Evolutionary conservation across 2,113 vertebrate species (phyloP).

Genomic region (Elephas maximus): DNA sequence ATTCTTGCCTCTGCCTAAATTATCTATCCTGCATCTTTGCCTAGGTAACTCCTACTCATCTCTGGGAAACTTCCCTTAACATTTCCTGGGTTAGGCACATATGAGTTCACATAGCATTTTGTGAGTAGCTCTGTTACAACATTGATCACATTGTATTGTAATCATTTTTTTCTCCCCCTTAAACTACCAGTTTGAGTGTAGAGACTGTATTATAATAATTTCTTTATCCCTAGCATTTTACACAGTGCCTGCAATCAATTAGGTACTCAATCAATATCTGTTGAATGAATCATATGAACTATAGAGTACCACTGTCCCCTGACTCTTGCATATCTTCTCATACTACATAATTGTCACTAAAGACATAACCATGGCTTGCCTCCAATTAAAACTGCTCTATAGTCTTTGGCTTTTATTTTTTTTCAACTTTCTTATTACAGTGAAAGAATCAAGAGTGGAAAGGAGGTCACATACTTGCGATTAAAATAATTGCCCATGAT

Average conservation of each 20-base stretch:
- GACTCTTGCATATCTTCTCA: neutral
- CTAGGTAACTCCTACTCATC: neutral
- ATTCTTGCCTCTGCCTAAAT: neutral
- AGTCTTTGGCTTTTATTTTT: slow-evolving; percentile 15
- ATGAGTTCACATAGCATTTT: neutral
- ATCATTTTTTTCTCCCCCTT: neutral
- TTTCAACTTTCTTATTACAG: neutral
- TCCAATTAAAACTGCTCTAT: neutral
- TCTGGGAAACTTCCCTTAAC: slow-evolving; percentile 16
- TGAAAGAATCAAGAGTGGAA: neutral
- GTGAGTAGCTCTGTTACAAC: neutral
- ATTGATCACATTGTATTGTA: neutral
- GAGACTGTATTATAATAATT: neutral
- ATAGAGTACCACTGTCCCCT: neutral
- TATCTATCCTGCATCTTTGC: neutral
- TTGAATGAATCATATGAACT: neutral
- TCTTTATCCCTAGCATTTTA: slow-evolving; percentile 2
- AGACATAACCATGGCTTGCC: neutral
- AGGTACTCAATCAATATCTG: neutral
- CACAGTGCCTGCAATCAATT: neutral
- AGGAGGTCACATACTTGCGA: neutral
- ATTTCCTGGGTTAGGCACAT: neutral
- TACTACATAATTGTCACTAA: neutral
- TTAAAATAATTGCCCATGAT: slow-evolving; percentile 21
- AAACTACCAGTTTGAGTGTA: neutral